Evolutionary conservation across 2,797 vertebrate species (phyloP), one percentile per base, ranked within the genome.

Genomic region (Lepus oiostolus): DNA sequence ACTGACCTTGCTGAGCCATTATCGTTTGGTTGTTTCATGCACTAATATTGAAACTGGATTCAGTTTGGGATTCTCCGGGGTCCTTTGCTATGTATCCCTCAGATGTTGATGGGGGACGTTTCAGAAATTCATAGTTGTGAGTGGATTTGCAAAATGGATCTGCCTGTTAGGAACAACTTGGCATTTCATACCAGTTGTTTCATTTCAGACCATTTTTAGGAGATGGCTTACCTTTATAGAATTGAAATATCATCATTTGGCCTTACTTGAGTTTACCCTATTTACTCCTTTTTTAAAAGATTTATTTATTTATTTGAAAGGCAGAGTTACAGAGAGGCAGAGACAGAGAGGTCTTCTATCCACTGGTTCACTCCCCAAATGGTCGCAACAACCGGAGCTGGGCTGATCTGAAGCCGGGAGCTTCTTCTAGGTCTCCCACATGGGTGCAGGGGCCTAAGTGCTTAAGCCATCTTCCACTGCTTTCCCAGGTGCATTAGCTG

Each of bases 131-230:
- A 63, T 0, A n/a, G 4, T 70, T 70, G 52, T 7, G 35, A 24
- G 32, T 93, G 21, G 42, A 75, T 85, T 54, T 74, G 67, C 47
- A 71, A 58, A 74, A 71, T 35, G 38, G 38, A 9, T 52, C 63
- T 82, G 7, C n/a, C 65, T 42, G 1, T 75, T 17, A 65, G 74
- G 65, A 65, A n/a, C 30, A 63, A 60, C 28, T 50, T 77, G 22
- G 54, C n/a, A 9, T 94, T 94, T 94, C 54, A 60, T 62, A 22
- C 77, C 14, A 32, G 14, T 42, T 68, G 26, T 90, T 75, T 85
- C 30, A 26, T 47, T 95, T 26, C 72, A 72, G 79, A 82, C 38
- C 28, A 13, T 75, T 85, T 71, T 35, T n/a, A 71, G 88, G 32
- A 80, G 58, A 67, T 38, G 5, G 28, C 9, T 88, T 72, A 77